Conservation (phyloP, 2,113 vertebrate species). For the Poeciliopsis prolifica region DNA sequence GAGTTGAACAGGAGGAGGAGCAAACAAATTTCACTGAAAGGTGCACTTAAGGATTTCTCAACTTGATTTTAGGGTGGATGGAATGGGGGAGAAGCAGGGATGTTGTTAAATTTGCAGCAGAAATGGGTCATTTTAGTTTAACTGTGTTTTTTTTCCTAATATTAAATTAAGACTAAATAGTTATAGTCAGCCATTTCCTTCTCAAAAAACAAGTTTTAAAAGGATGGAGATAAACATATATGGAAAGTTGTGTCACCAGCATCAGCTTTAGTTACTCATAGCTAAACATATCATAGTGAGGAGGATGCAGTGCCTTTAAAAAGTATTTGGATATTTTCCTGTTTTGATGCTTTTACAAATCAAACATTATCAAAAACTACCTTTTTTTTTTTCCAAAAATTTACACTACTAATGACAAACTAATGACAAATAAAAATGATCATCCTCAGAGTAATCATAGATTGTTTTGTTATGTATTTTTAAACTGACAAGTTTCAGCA, state of each 20-base stretch:
- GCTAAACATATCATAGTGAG: conserved; percentile 11
- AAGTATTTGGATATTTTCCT: too few relatives aligned
- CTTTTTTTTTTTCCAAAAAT: too few relatives aligned
- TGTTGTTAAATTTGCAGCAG: not conserved
- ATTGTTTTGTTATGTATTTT: too few relatives aligned
- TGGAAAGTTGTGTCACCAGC: conserved; percentile 11
- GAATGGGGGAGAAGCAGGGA: not conserved
- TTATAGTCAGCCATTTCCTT: too few relatives aligned
- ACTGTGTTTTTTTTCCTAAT: not conserved
- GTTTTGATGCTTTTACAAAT: too few relatives aligned
- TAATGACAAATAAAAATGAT: too few relatives aligned
- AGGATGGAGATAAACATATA: not conserved
- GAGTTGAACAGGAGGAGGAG: not conserved
- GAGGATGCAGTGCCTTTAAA: not conserved
- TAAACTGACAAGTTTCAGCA: too few relatives aligned
- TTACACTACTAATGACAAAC: too few relatives aligned
- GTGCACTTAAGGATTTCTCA: not conserved
- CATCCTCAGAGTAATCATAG: too few relatives aligned
- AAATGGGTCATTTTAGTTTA: conserved; percentile 1
- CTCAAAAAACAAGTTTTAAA: not conserved
- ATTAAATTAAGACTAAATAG: too few relatives aligned
- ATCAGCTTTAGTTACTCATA: conserved; percentile 25
- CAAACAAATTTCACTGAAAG: not conserved
- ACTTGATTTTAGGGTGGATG: conserved; percentile 2
- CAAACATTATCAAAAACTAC: too few relatives aligned